These are phyloP conservation scores for Fregetta grallaria DNA, from an alignment of 2,113 vertebrate genomes.

Conservation along the genomic window DNA sequence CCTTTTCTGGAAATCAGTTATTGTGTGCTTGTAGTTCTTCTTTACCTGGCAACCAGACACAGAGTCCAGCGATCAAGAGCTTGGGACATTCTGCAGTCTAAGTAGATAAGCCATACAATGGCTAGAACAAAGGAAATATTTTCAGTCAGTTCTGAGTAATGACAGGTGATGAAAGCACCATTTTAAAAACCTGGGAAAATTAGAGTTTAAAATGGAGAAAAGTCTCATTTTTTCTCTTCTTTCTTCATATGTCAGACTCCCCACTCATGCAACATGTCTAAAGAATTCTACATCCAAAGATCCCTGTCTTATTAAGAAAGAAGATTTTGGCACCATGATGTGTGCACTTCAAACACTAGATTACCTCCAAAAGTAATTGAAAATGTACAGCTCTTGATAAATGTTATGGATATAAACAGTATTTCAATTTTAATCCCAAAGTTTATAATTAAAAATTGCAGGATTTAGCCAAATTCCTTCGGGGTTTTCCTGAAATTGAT, in stretches of 20 bases:
- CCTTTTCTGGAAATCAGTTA: background rate
- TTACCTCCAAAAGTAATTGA: background rate
- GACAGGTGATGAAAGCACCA: background rate
- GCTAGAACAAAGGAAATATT: background rate
- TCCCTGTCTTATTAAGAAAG: background rate
- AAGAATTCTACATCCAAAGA: background rate
- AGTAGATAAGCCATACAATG: background rate
- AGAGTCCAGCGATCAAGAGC: background rate
- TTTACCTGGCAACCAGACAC: background rate
- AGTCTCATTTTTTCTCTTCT: background rate
- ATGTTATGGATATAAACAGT: background rate
- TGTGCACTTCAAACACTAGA: background rate
- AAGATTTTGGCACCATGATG: background rate
- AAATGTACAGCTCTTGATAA: background rate
- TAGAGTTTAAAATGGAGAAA: background rate
- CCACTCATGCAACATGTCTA: background rate
- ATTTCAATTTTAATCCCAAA: background rate
- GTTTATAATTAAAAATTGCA: background rate
- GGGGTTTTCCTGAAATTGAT: background rate
- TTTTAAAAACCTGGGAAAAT: background rate
- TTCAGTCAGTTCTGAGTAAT: background rate
- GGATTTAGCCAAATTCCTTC: background rate
- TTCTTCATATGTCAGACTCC: background rate
- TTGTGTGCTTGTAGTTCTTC: background rate
- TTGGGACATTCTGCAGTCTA: background rate